Evolutionary conservation across 1,140 invertebrate genomes (phyloP), one percentile per base, ranked within the genome.

Genomic region (Yoshiicerus persimilis): DNA sequence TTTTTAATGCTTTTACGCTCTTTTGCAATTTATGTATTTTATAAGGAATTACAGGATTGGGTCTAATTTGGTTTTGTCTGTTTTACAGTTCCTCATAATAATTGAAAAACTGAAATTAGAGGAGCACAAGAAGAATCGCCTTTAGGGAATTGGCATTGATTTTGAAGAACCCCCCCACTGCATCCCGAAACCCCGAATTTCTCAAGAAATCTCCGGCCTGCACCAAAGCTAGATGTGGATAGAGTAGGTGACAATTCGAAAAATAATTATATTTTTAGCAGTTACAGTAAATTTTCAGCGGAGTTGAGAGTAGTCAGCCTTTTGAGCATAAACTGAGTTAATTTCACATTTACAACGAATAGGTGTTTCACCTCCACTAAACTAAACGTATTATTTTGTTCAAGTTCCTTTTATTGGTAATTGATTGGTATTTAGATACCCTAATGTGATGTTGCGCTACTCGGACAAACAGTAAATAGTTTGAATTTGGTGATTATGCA

Each of bases 231-330:
- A 80, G 75, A 80, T 80, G 34, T 80, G 75, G 75, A 80, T 80
- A 80, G 75, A 80, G 75, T 80, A 80, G 75, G 75, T 80, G 75
- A 38, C 34, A 34, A 80, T 80, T 80, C 75, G 75, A 80, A 34
- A 80, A 80, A 80, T 80, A 80, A 80, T 80, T 80, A 80, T 80
- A 80, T 80, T 80, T 80, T 80, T 80, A 80, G 75, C 75, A 80
- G 75, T 80, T 80, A 36, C 75, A 80, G 75, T 80, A 80, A 80
- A 80, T 9, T 38, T 80, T 36, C 75, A 23, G 75, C 75, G 75
- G 75, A 80, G 75, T 38, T 80, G 75, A 32, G 75, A 80, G 75
- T 80, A 80, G 75, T 80, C 75, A 80, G 75, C 75, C 75, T 80
- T 80, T 80, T 80, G 64, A 70, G 64, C 27, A 25, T 70, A 70